Conservation (phyloP, 2,888 invertebrate genomes). For the Heliconius ethilla region DNA sequence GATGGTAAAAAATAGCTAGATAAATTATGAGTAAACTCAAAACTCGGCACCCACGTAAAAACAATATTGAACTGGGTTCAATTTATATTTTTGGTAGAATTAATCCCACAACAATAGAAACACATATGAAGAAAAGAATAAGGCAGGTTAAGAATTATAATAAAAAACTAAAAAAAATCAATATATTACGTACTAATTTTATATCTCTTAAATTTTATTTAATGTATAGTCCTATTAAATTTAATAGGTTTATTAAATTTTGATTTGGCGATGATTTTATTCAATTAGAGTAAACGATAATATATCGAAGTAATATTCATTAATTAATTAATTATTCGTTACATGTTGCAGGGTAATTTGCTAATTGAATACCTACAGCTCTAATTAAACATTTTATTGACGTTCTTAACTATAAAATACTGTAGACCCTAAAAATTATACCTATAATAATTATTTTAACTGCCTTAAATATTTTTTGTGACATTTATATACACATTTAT, state of each 20-base stretch:
- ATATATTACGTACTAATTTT: neutral
- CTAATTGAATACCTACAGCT: neutral
- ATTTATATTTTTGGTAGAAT: too few relatives aligned
- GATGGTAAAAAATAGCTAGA: too few relatives aligned
- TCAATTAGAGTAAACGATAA: neutral
- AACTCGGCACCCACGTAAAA: too few relatives aligned
- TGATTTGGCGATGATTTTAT: neutral
- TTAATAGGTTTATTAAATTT: neutral
- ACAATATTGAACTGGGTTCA: too few relatives aligned
- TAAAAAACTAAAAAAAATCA: neutral
- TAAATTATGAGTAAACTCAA: too few relatives aligned
- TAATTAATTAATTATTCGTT: constrained; percentile 8
- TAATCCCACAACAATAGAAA: too few relatives aligned
- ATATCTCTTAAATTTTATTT: neutral
- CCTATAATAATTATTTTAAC: neutral
- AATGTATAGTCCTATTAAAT: neutral
- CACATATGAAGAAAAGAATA: neutral
- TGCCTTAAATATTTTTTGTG: too few relatives aligned
- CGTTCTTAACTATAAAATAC: neutral
- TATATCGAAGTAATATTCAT: constrained; percentile 6
- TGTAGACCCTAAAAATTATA: neutral
- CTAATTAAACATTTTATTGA: neutral
- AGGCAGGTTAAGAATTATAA: neutral
- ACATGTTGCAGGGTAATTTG: neutral
- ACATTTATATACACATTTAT: too few relatives aligned